Conservation (phyloP, 2,797 vertebrate species). For the Ctenopoma multispine region DNA sequence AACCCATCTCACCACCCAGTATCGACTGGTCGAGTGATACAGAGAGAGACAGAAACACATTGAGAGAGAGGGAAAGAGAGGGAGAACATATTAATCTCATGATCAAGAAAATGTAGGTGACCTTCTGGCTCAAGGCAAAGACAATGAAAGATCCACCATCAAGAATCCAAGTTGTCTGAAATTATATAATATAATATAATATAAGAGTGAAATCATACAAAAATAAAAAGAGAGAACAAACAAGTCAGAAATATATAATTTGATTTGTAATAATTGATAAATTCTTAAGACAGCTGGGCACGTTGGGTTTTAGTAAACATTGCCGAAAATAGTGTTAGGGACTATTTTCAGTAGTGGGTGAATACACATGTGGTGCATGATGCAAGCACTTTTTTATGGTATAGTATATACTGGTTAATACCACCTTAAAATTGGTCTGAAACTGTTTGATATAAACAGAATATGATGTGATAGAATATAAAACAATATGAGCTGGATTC, state of each 20-base stretch:
- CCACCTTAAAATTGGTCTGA: not conserved
- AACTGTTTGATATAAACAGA: too few relatives aligned
- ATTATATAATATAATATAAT: not conserved
- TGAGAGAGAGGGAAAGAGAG: constrained; percentile 44
- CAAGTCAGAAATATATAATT: not conserved
- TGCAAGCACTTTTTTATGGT: not conserved
- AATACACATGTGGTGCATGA: not conserved
- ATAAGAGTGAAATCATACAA: not conserved
- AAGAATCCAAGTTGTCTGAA: not conserved
- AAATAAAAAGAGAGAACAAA: too few relatives aligned
- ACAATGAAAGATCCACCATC: not conserved
- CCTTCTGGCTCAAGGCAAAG: not conserved
- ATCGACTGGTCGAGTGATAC: constrained; percentile 82
- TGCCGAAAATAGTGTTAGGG: too few relatives aligned
- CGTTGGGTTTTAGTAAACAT: too few relatives aligned
- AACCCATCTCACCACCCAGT: constrained; percentile 92
- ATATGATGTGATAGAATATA: too few relatives aligned
- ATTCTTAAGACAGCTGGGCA: not conserved
- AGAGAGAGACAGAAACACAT: constrained; percentile 33
- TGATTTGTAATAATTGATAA: not conserved
- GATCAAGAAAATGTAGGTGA: constrained; percentile 13
- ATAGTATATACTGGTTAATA: not conserved
- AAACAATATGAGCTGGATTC: too few relatives aligned
- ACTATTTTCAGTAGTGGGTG: not conserved
- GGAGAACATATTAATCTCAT: constrained; percentile 14